These are phyloP conservation scores for Okapia johnstoni DNA, from an alignment of 2,113 vertebrate genomes.

Conservation along the genomic window DNA sequence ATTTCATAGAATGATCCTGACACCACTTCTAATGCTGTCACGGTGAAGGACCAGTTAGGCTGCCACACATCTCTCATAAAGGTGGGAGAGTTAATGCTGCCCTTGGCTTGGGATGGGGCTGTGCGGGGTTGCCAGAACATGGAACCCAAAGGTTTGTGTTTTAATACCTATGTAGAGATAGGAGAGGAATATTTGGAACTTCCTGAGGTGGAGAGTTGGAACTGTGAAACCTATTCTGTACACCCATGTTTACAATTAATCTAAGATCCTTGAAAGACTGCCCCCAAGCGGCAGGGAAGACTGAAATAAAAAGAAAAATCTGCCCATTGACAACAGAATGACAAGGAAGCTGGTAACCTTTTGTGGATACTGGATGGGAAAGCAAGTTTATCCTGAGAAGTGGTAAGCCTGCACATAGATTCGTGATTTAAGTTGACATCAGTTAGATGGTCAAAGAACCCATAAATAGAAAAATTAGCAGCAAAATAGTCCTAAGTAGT, in stretches of 20 bases:
- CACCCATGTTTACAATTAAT: neutral
- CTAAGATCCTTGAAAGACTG: neutral
- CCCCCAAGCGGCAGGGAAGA: neutral
- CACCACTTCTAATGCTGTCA: neutral
- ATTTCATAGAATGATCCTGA: neutral
- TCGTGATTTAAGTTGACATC: conserved; percentile 22
- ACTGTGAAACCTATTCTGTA: neutral
- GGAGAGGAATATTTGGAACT: neutral
- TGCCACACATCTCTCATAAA: neutral
- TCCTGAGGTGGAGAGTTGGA: neutral
- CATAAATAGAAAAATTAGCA: neutral
- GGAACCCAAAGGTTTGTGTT: neutral
- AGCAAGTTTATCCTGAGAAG: neutral
- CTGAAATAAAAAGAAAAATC: neutral
- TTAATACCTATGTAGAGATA: neutral
- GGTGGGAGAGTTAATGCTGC: neutral
- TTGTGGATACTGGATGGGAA: neutral
- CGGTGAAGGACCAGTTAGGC: neutral
- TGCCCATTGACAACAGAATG: neutral
- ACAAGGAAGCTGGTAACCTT: neutral
- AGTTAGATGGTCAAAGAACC: neutral
- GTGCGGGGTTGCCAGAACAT: neutral
- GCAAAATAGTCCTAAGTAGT: neutral
- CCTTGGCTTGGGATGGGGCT: neutral
- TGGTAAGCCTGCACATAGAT: neutral